Conservation (phyloP, 1,140 invertebrate species). For the Battus philenor region DNA sequence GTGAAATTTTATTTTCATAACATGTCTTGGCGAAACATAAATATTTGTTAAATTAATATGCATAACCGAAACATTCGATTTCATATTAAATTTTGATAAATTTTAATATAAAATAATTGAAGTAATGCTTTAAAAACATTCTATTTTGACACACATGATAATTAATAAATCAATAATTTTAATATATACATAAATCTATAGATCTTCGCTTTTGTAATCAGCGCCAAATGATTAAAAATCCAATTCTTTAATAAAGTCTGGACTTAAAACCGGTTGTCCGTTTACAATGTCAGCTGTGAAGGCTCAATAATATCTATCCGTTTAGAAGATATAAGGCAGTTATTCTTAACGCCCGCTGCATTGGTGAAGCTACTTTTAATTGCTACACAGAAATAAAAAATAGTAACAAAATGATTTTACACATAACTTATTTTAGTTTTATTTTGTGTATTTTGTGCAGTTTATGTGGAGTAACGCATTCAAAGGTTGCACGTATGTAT, state of each 20-base stretch:
- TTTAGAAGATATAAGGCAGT: slow-evolving; percentile 57
- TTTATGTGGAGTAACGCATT: slow-evolving; percentile 27
- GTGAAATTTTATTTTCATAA: no score
- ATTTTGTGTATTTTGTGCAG: slow-evolving; percentile 30
- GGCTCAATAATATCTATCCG: slow-evolving; percentile 37
- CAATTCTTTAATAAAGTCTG: slow-evolving; percentile 19
- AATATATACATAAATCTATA: no score
- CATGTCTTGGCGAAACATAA: no score
- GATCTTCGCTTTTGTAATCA: no score
- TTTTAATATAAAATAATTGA: no score
- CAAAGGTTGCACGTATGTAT: slow-evolving; percentile 54
- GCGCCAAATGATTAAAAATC: background rate
- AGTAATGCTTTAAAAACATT: no score
- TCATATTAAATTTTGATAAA: no score
- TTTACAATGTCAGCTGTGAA: slow-evolving; percentile 45
- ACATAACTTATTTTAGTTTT: slow-evolving; percentile 22
- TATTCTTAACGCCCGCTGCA: slow-evolving; percentile 30
- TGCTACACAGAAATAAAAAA: slow-evolving; percentile 19
- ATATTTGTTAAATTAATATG: no score
- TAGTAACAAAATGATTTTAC: slow-evolving; percentile 32
- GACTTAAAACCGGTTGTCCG: slow-evolving; percentile 31
- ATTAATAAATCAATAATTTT: no score
- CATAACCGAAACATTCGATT: no score
- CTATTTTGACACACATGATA: no score
- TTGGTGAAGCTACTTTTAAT: slow-evolving; percentile 34